Evolutionary conservation across 2,888 invertebrate species (phyloP), one percentile per base, ranked within the genome.

Genomic region (Alloscopus bannaensis): DNA sequence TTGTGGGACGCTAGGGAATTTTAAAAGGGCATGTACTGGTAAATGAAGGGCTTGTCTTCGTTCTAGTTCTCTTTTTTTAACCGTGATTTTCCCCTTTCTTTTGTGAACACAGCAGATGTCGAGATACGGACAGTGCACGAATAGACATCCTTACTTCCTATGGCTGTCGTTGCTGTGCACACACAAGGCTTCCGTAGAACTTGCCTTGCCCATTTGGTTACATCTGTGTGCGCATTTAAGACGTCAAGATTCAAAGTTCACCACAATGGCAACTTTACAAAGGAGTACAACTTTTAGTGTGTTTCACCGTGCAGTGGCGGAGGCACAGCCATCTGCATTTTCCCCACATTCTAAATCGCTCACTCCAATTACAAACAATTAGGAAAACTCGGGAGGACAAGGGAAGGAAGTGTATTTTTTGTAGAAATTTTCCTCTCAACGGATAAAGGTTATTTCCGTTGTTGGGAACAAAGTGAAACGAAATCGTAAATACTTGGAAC

Each of bases 41-140:
- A 13, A 36, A 50, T 3, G 16, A 11, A 20, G 36, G 8, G 16
- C 1, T 22, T 24, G 4, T 55, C 20, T 47, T 47, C 4, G 28
- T 4, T 55, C 1, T 4, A 13, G 52, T 6, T 20, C 11, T 52
- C 22, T 22, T 20, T 36, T 52, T 57, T 57, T 24, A 6, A 40
- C 66, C 26, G 31, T 66, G 66, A 31, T 62, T 60, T 1, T 52
- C 36, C 36, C 62, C 64, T 59, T 66, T 57, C 59, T 65, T 20
- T 6, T 66, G 50, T 66, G 75, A 66, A 75, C 57, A 47, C 59
- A 47, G 45, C 75, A 75, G 75, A 75, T 75, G 75, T 75, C 60
- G 24, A 69, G 45, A 69, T 28, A 55, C 29, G 26, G 31, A 52
- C 28, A 65, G 18, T 45, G 45, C 47, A 11, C 47, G 2, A 24